Base-by-base conservation (phyloP, 2,888 invertebrate species). In the Drosophila yooni region DNA sequence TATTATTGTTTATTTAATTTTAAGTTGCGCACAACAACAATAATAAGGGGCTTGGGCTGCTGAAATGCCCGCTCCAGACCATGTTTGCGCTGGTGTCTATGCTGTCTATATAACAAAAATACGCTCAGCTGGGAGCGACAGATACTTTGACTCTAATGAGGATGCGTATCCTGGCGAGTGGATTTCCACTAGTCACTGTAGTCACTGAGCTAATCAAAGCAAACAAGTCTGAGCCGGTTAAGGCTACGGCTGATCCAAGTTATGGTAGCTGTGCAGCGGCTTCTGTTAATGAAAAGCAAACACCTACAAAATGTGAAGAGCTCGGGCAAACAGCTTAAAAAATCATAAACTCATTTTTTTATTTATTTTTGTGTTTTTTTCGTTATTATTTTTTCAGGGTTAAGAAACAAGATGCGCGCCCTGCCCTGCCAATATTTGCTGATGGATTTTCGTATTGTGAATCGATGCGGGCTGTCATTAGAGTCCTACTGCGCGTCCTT, bases 281-380 rank as follows among this genome's bases (percentile, higher is more conserved):
- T 87, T 78, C 85, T 85, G 89, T 89, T 87, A 87, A 87, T 87
- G 87, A 87, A 87, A 87, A 46, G 83, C 82, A 87, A 87, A 87
- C 70, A 87, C 46, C 73, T 65, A 69, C 57, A 70, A 82, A 83
- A 83, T 76, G 86, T 88, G 81, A 79, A 85, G 85, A 83, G 81
- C 64, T 70, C 75, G 36, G 34, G 88, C 66, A 87, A 87, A 87
- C 89, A 87, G 89, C 87, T 87, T 89, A 87, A 87, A 87, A 87
- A 85, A 87, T 89, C 85, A 85, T 87, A 85, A 89, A 82, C 76
- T 74, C 81, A 71, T 65, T 78, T 73, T 65, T 40, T 53, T 46
- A 46, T 46, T 46, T 46, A 46, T 46, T 46, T 25, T 46, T 13
- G 46, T 46, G 21, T 46, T 46, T 25, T 40, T 46, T 43, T 11